Evolutionary conservation across 1,140 invertebrate species (phyloP).

Genomic region (Philaenus spumarius): DNA sequence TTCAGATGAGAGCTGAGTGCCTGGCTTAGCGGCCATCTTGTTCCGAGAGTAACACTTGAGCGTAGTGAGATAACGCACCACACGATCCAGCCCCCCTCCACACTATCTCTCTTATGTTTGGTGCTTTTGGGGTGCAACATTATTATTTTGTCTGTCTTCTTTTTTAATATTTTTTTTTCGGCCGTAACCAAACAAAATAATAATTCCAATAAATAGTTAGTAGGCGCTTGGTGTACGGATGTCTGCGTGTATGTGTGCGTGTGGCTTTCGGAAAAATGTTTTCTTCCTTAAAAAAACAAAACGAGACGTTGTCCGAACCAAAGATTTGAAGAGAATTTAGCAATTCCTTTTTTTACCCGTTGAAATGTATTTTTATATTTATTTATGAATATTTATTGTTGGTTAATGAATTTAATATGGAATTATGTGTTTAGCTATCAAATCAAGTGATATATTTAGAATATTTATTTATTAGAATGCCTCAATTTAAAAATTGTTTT

Average conservation of each 20-base stretch:
- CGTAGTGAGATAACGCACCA: neutral
- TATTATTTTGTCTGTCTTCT: neutral
- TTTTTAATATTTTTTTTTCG: neutral
- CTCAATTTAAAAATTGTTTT: too few relatives aligned
- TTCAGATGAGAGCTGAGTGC: conserved; percentile 12
- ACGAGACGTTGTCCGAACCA: too few relatives aligned
- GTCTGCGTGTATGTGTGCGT: neutral
- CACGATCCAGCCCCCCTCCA: neutral
- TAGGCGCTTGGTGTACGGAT: conserved; percentile 1
- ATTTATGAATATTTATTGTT: too few relatives aligned
- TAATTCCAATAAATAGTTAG: conserved; percentile 13
- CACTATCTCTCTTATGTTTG: conserved; percentile 4
- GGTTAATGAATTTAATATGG: too few relatives aligned
- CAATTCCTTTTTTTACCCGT: too few relatives aligned
- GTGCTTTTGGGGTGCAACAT: conserved; percentile 13
- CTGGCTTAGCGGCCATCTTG: neutral
- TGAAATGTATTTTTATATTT: too few relatives aligned
- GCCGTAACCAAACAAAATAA: conserved; percentile 5
- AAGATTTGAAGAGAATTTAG: too few relatives aligned
- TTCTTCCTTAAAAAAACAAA: too few relatives aligned
- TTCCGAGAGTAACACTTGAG: neutral
- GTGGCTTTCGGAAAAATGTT: neutral
- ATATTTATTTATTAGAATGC: too few relatives aligned
- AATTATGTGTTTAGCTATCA: too few relatives aligned
- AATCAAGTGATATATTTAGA: too few relatives aligned